Conservation (phyloP, 2,113 vertebrate species). For the Corythaixoides concolor region DNA sequence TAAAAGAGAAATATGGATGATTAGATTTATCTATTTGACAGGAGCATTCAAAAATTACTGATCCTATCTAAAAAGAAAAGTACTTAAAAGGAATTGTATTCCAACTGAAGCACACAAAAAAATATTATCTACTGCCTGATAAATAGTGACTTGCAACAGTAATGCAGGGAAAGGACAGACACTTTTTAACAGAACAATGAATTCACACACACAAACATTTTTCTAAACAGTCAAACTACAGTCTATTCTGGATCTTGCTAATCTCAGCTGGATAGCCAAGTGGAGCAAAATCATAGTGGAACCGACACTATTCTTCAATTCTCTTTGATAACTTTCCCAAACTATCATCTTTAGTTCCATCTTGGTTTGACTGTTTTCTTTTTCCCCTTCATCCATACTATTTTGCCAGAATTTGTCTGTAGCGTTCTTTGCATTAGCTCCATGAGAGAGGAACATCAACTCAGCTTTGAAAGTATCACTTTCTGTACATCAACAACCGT, state of each 20-base stretch:
- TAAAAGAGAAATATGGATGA: not conserved
- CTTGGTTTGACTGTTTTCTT: not conserved
- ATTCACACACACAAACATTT: not conserved
- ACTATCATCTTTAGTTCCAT: not conserved
- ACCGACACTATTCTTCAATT: not conserved
- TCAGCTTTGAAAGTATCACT: not conserved
- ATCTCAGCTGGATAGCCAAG: not conserved
- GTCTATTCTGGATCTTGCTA: not conserved
- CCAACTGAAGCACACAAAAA: not conserved
- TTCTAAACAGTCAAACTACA: not conserved
- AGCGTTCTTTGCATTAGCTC: not conserved
- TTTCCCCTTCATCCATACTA: not conserved
- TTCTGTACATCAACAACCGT: not conserved
- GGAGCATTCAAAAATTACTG: not conserved
- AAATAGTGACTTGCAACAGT: not conserved
- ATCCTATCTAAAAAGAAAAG: accelerated
- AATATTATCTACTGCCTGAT: not conserved
- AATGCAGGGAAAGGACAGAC: not conserved
- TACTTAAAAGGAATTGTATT: not conserved
- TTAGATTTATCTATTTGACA: not conserved
- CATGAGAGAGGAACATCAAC: not conserved
- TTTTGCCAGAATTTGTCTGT: not conserved
- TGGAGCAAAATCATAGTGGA: not conserved
- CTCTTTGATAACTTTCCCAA: not conserved
- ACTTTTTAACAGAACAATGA: not conserved